A percentile compares a stretch with the other conserved stretches of the same genome.
These are phyloP conservation scores for Sardinella longiceps DNA, from an alignment of 2,797 vertebrate genomes.

Conservation along the genomic window DNA sequence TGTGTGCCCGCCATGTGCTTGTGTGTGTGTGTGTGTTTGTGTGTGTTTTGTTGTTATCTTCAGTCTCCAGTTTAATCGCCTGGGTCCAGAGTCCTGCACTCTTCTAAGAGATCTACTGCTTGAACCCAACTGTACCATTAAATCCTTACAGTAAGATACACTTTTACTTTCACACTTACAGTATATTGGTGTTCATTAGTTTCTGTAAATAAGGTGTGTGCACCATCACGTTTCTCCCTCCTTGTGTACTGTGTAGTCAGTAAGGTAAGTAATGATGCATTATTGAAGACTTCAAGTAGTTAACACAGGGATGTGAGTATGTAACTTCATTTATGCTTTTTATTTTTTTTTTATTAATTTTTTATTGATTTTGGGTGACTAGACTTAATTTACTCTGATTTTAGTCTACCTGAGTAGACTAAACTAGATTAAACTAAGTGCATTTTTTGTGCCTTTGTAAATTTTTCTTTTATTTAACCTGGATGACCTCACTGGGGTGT, in stretches of 20 bases:
- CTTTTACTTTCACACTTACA: neutral
- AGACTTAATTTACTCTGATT: neutral
- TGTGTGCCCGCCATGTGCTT: slow-evolving; percentile 37
- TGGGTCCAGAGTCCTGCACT: slow-evolving; percentile 87
- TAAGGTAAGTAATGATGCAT: neutral
- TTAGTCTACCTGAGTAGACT: neutral
- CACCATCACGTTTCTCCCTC: neutral
- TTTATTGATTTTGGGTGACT: neutral
- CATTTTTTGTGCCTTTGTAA: neutral
- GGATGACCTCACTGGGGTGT: neutral
- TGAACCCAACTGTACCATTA: slow-evolving; percentile 81
- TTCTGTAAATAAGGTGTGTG: neutral
- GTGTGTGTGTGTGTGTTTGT: slow-evolving; percentile 54
- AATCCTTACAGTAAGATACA: slow-evolving; percentile 85
- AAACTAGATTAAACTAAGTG: neutral
- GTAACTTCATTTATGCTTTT: neutral
- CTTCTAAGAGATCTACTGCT: slow-evolving; percentile 85
- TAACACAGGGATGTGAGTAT: neutral
- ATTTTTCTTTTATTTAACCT: neutral
- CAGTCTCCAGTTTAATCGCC: slow-evolving; percentile 92
- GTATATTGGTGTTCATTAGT: neutral
- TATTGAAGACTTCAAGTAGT: neutral
- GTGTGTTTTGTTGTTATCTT: slow-evolving; percentile 57
- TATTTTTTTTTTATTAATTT: neutral
- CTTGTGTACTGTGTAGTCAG: neutral